Evolutionary conservation across 1,140 invertebrate species (phyloP), one percentile per base, ranked within the genome.

Genomic region (Neuroterus valhalla): DNA sequence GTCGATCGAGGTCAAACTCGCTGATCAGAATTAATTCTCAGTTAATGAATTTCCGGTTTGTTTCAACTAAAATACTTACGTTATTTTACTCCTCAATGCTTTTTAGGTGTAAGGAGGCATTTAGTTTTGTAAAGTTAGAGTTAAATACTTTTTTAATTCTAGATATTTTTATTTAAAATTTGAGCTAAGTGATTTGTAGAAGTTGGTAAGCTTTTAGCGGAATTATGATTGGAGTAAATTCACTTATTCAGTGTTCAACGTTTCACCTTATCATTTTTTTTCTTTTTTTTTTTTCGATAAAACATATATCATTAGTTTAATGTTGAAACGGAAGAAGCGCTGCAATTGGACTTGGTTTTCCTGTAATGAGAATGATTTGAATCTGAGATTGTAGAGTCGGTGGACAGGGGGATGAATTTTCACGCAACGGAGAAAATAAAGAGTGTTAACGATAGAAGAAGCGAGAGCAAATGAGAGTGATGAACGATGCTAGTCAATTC

Each of bases 401-500:
- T 62, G 55, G 26, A 26, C 55, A 38, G 55, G 55, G 26, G 55
- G 55, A 62, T 62, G 55, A 23, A 62, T 62, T 62, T 62, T 62
- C 21, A 62, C 55, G 55, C 55, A n/a, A 38, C 2, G 55, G 15
- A 31, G 26, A 8, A 62, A 62, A 62, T 62, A 62, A 74, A 77
- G 50, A 55, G 70, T 31, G 15, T 70, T 52, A 55, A 55, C 31
- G 50, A 42, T 43, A 62, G 45, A 46, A 46, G 43, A 46, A 74
- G 78, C 70, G 75, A 75, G 78, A 75, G 72, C 71, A 81, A 82
- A 82, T 81, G 78, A 84, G 83, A 87, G 87, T 88, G 86, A 88
- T 89, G 87, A 87, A 89, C 84, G 87, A 89, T 89, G 86, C 88
- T 89, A 89, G 88, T 89, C 88, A 89, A 88, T 88, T 88, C 89